phyloP scores from a whole-genome alignment of 2,797 vertebrate genomes.

The Onychomys arenicola region DNA sequence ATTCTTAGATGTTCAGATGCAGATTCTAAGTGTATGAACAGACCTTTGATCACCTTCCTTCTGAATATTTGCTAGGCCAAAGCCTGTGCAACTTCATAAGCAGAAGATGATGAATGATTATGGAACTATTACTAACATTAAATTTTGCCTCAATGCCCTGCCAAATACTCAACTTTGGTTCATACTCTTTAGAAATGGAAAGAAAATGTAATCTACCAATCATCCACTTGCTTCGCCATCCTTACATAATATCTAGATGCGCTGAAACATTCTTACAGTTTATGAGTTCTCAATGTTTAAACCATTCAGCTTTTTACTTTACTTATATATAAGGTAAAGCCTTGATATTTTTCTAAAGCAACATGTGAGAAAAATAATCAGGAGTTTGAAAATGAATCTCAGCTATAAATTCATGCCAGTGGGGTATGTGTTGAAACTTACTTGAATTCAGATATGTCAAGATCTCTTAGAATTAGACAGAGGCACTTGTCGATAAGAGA shows the following conservation, averaged over 20 bases:
- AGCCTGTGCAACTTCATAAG: not conserved
- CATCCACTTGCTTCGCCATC: not conserved
- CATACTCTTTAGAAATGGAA: not conserved
- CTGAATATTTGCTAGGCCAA: not conserved
- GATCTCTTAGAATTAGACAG: not conserved
- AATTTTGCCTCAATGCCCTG: not conserved
- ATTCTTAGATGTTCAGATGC: not conserved
- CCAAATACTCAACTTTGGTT: not conserved
- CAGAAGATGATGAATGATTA: not conserved
- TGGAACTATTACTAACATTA: not conserved
- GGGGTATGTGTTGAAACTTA: not conserved
- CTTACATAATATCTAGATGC: not conserved
- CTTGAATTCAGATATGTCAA: not conserved
- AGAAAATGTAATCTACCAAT: not conserved
- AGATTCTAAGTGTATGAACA: not conserved
- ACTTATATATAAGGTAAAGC: not conserved
- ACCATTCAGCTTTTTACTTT: not conserved
- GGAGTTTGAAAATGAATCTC: not conserved
- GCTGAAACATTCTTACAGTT: not conserved
- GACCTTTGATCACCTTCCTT: not conserved
- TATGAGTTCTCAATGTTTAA: constrained; percentile 2
- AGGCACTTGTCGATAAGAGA: not conserved
- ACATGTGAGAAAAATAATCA: not conserved
- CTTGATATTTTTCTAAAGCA: not conserved
- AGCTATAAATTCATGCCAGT: not conserved